A percentile compares a stretch with the other conserved stretches of the same genome.
phyloP scores from a whole-genome alignment of 2,113 vertebrate genomes.

The Podiceps cristatus region DNA sequence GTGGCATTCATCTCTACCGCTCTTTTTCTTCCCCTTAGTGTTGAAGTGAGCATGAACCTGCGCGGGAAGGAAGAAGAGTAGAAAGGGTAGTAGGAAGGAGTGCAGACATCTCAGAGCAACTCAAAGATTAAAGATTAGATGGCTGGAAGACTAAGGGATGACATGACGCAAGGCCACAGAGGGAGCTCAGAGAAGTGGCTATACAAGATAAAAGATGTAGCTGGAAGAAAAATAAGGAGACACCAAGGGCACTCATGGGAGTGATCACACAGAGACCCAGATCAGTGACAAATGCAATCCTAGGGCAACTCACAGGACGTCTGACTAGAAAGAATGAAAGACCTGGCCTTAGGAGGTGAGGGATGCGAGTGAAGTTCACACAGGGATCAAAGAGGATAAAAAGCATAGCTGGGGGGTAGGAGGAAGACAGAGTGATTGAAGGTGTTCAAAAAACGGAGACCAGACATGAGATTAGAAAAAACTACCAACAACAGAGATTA shows the following conservation, averaged over 20 bases:
- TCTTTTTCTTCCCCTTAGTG: neutral
- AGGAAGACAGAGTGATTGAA: neutral
- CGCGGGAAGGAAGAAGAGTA: neutral
- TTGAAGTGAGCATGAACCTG: neutral
- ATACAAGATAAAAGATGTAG: neutral
- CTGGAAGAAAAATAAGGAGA: neutral
- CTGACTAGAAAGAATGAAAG: neutral
- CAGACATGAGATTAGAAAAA: neutral
- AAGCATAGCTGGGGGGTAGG: neutral
- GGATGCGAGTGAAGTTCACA: neutral
- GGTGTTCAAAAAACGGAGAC: neutral
- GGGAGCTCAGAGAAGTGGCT: neutral
- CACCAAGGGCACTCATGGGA: neutral
- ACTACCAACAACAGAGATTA: neutral
- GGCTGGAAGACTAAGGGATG: neutral
- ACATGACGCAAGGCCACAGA: neutral
- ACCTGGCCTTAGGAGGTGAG: neutral
- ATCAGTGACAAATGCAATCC: neutral
- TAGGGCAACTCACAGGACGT: neutral
- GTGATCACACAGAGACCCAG: neutral
- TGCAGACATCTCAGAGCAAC: neutral
- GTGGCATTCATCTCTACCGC: neutral
- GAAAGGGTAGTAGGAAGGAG: neutral
- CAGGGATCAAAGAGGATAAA: neutral
- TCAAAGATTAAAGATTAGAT: neutral